These are phyloP conservation scores for Lepidurus couesii DNA, from an alignment of 1,140 invertebrate genomes.

Conservation along the genomic window DNA sequence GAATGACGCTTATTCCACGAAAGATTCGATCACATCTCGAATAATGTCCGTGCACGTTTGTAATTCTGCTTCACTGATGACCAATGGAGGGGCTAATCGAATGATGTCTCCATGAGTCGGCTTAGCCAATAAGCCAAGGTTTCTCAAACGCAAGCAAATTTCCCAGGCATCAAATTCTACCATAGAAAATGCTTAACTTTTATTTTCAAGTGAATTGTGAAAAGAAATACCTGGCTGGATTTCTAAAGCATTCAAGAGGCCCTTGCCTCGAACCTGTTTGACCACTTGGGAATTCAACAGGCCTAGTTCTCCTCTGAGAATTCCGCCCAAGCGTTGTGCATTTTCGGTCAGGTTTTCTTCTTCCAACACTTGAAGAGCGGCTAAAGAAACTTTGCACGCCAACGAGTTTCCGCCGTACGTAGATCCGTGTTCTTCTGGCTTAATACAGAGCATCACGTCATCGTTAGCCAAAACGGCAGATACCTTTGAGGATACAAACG, in stretches of 20 bases:
- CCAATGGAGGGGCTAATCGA: conserved; percentile 85
- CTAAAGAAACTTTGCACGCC: conserved; percentile 75
- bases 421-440: conserved; percentile 93
- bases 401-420: conserved; percentile 98
- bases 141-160: conserved; percentile 77
- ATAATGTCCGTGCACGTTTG: conserved; percentile 77
- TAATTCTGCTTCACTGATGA: conserved; percentile 78
- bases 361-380: conserved; percentile 67
- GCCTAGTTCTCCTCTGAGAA: conserved; percentile 67
- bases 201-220: not conserved
- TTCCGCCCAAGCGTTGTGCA: conserved; percentile 67
- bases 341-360: conserved; percentile 90
- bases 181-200: too few relatives aligned
- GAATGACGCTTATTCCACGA: not conserved
- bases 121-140: conserved; percentile 88
- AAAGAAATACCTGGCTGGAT: conserved; percentile 66
- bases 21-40: conserved; percentile 42
- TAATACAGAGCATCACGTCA: conserved; percentile 81
- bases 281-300: conserved; percentile 69
- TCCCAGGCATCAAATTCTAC: conserved; percentile 78
- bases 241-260: conserved; percentile 94
- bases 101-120: conserved; percentile 94
- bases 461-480: conserved; percentile 82
- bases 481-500: conserved; percentile 48
- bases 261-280: conserved; percentile 76